phyloP scores from a whole-genome alignment of 2,888 invertebrate genomes.

The Axea sp. region DNA sequence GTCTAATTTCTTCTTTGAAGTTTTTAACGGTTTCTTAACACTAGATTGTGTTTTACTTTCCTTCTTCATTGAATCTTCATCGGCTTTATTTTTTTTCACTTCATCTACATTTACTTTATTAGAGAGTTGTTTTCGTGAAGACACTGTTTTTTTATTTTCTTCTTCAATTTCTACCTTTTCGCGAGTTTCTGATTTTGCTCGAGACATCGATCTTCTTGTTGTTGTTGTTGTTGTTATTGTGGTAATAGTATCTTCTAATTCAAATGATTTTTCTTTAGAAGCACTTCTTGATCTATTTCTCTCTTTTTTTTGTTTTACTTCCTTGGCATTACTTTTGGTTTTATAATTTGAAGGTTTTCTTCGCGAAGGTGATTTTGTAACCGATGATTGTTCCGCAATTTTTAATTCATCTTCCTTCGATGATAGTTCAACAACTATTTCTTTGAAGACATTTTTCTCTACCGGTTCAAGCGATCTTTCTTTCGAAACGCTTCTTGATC shows the following conservation, averaged over 20 bases:
- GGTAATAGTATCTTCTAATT: too few species aligned
- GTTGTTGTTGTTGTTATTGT: not conserved
- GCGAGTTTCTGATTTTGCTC: conserved; percentile 1
- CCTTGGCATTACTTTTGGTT: too few species aligned
- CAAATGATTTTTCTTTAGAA: conserved; percentile 2
- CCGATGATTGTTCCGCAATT: not conserved
- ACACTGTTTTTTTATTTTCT: not conserved
- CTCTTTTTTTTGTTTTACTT: too few species aligned
- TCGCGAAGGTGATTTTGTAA: too few species aligned
- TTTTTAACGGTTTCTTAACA: too few species aligned
- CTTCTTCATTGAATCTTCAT: too few species aligned
- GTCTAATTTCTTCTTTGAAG: not conserved
- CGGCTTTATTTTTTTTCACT: too few species aligned
- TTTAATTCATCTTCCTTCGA: not conserved
- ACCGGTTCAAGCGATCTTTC: conserved; percentile 11
- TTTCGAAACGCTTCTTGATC: not conserved
- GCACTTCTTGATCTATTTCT: too few species aligned
- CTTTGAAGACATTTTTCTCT: not conserved
- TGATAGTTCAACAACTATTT: too few species aligned
- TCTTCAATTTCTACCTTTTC: conserved; percentile 4
- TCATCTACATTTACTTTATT: not conserved
- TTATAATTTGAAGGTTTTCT: too few species aligned
- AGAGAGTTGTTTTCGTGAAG: too few species aligned
- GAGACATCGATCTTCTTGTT: not conserved
- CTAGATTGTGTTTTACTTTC: too few species aligned